These are phyloP conservation scores for Sycophila sp. DNA, from an alignment of 1,140 invertebrate genomes.

Conservation along the genomic window DNA sequence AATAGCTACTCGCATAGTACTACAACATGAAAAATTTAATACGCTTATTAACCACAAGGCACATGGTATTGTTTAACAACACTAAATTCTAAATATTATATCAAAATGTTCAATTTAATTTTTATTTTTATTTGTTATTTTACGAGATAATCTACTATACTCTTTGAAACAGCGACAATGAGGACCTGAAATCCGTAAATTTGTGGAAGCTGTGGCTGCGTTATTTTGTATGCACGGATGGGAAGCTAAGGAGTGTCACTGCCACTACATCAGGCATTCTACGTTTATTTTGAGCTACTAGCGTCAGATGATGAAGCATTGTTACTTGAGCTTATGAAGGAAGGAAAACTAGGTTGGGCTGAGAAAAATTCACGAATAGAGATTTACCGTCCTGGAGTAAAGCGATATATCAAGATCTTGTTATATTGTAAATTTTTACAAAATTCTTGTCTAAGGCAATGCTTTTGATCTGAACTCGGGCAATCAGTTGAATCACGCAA, in stretches of 20 bases:
- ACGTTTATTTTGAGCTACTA: not conserved
- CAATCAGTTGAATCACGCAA: constrained; percentile 11
- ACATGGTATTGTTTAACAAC: too few relatives aligned
- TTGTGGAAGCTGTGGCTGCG: too few relatives aligned
- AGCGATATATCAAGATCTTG: not conserved
- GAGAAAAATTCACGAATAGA: constrained; percentile 26
- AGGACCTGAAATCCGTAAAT: too few relatives aligned
- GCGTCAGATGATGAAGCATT: not conserved
- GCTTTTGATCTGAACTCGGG: constrained; percentile 28
- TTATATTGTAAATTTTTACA: constrained; percentile 3
- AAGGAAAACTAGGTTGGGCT: not conserved
- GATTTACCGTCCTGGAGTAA: constrained; percentile 10
- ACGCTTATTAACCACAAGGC: too few relatives aligned
- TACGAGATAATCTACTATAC: not conserved
- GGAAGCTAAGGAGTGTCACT: too few relatives aligned
- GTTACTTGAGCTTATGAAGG: not conserved
- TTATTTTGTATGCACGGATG: too few relatives aligned
- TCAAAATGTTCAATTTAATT: too few relatives aligned
- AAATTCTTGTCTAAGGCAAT: constrained; percentile 13
- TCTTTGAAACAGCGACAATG: too few relatives aligned
- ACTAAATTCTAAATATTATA: too few relatives aligned
- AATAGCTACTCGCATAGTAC: too few relatives aligned
- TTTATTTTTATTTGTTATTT: too few relatives aligned
- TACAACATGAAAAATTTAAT: too few relatives aligned
- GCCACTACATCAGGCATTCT: not conserved